Evolutionary conservation across 2,888 invertebrate species (phyloP), one percentile per base, ranked within the genome.

Genomic region (Ceratothoa steindachneri): DNA sequence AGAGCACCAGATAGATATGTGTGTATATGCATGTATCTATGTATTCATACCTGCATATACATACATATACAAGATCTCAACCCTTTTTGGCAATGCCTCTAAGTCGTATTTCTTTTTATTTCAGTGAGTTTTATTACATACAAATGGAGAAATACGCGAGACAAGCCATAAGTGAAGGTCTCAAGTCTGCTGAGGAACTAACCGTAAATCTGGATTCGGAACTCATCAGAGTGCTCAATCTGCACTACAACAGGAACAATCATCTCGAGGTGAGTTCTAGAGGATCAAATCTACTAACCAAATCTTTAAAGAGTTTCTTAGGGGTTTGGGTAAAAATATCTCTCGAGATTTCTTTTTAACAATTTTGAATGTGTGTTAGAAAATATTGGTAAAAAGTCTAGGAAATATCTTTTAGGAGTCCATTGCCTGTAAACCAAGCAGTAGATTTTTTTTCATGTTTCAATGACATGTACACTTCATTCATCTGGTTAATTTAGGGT

Each of bases 121-220:
- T 68, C 90, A 99, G 99, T 87, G 99, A 99, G 88, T 99, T 99
- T 89, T 99, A 96, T 89, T 99, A 99, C 88, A 99, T 99, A 85
- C 99, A 99, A 88, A 99, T 99, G 98, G 99, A 99, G 88, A 99
- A 99, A 87, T 99, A 97, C 87, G 98, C 98, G 80, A 89, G 98
- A 82, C 97, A 98, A 86, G 95, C 97, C 67, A 91, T 99, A 83
- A 94, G 95, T 82, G 98, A 99, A 87, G 98, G 98, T 80, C 89
- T 95, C 82, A 94, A 95, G 85, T 90, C 90, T 83, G 90, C 92
- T 24, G 97, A 97, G 81, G 97, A 98, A 84, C 88, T 99, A 77
- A 91, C 92, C 84, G 96, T 99, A 75, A 93, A 92, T 80, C 90
- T 90, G 74, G 98, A 99, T 86, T 95, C 95, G 77, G 99, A 99